These are phyloP conservation scores for Syrmaticus mikado DNA, from an alignment of 2,113 vertebrate genomes.

Conservation along the genomic window DNA sequence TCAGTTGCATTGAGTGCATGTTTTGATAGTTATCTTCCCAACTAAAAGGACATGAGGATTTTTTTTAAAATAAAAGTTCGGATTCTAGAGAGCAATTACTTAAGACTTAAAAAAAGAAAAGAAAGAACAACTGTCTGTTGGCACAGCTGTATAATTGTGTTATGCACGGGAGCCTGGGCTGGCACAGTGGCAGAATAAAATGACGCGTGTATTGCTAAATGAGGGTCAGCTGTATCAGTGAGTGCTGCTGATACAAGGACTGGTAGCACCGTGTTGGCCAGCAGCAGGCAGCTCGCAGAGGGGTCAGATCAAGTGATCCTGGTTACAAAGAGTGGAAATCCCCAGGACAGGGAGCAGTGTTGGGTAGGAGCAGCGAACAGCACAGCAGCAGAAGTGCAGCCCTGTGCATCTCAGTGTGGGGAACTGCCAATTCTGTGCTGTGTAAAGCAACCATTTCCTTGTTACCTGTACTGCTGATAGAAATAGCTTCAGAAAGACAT, in stretches of 20 bases:
- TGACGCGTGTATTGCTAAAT: not conserved
- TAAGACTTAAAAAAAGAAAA: not conserved
- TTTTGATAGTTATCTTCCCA: not conserved
- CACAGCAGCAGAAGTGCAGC: rapidly evolving
- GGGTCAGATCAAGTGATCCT: not conserved
- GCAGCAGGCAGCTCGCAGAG: not conserved
- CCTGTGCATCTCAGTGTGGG: not conserved
- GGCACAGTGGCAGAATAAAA: constrained; percentile 56
- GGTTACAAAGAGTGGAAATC: not conserved
- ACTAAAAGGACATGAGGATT: constrained; percentile 5
- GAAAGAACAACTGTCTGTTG: constrained; percentile 26
- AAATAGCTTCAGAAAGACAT: not conserved
- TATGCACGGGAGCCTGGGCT: constrained; percentile 31
- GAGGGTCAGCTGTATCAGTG: constrained; percentile 37
- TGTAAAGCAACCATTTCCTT: not conserved
- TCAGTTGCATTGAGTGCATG: not conserved
- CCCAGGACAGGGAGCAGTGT: not conserved
- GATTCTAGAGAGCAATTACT: constrained; percentile 16
- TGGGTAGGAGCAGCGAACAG: not conserved
- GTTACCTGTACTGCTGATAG: not conserved
- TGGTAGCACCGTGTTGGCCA: not conserved
- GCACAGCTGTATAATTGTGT: constrained; percentile 63
- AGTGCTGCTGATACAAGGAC: constrained; percentile 23
- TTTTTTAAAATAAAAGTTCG: constrained; percentile 50
- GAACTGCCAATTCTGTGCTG: not conserved